Conservation (phyloP, 2,113 vertebrate species). For the Corapipo altera region DNA sequence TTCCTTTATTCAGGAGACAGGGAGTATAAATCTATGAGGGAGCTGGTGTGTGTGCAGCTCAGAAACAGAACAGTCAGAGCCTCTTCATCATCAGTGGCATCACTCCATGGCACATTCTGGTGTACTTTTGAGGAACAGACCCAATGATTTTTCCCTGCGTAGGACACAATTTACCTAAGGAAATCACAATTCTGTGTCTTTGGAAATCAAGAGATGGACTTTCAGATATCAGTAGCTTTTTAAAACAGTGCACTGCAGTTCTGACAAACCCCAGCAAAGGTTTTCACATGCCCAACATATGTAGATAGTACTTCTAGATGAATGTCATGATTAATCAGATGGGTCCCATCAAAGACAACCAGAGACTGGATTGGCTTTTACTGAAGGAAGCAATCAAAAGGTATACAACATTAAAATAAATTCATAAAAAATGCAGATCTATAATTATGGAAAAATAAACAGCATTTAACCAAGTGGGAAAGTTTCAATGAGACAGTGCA, state of each 20-base stretch:
- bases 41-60: background rate
- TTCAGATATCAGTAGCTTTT: background rate
- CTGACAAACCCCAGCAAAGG: background rate
- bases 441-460: background rate
- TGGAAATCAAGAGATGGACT: background rate
- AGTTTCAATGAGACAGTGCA: background rate
- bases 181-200: background rate
- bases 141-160: background rate
- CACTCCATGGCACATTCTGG: background rate
- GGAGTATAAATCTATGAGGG: rapidly evolving
- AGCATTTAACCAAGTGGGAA: background rate
- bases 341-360: background rate
- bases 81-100: background rate
- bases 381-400: background rate
- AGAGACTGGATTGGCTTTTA: background rate
- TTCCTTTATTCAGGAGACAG: background rate
- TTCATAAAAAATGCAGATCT: background rate
- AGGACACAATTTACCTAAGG: background rate
- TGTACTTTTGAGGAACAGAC: background rate
- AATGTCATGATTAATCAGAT: background rate
- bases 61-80: background rate
- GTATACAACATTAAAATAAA: background rate
- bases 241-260: background rate
- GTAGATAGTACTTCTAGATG: background rate
- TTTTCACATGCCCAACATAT: background rate